A percentile compares a stretch with the other conserved stretches of the same genome.
Conservation (phyloP, 2,888 invertebrate species). For the Acleris sparsana region DNA sequence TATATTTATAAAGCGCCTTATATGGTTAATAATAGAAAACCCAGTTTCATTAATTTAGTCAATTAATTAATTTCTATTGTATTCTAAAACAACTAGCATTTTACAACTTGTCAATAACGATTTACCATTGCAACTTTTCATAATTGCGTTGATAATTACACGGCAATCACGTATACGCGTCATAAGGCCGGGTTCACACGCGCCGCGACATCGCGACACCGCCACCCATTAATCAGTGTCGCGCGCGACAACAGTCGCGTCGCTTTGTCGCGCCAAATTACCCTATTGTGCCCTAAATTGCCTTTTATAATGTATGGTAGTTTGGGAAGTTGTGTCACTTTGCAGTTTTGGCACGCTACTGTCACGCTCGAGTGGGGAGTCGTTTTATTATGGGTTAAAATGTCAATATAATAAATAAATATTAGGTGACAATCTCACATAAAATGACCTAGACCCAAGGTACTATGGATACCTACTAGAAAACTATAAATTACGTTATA, state of each 20-base stretch:
- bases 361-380: conserved; percentile 12
- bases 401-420: no score
- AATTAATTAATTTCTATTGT: no score
- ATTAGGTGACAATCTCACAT: no score
- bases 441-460: no score
- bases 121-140: not conserved
- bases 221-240: conserved; percentile 33
- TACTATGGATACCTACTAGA: no score
- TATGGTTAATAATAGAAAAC: no score
- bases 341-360: conserved; percentile 18
- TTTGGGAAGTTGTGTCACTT: conserved; percentile 24
- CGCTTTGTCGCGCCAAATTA: conserved; percentile 37
- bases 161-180: conserved; percentile 7
- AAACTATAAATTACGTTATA: no score
- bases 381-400: not conserved
- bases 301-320: conserved; percentile 30
- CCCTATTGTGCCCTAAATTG: conserved; percentile 36
- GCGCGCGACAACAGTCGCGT: conserved; percentile 33
- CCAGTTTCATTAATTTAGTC: no score
- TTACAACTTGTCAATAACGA: not conserved
- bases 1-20: no score
- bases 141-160: not conserved
- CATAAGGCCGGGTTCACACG: conserved; percentile 35
- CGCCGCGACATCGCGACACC: conserved; percentile 36
- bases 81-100: no score